Percentiles rank a stretch among this genome's conserved stretches.
phyloP scores from a whole-genome alignment of 2,113 vertebrate species.

The Eulacestoma nigropectus region DNA sequence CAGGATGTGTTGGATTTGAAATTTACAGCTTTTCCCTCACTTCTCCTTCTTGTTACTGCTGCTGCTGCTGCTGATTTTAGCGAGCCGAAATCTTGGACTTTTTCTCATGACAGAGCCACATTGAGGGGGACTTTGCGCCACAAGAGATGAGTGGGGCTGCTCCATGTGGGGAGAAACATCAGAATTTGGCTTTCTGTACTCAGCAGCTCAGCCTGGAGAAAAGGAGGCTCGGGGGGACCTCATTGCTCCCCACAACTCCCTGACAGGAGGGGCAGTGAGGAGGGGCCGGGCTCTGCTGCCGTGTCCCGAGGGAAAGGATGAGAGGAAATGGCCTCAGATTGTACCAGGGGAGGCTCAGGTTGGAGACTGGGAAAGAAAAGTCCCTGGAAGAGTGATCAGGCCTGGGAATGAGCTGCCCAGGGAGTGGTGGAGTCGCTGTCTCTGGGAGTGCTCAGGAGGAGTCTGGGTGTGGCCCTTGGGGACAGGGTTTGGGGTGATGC shows the following conservation, averaged over 20 bases:
- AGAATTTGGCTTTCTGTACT: neutral
- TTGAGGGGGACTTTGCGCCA: neutral
- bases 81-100: neutral
- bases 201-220: neutral
- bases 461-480: neutral
- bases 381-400: neutral
- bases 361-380: neutral
- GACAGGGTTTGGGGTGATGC: neutral
- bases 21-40: neutral
- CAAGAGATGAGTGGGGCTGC: neutral
- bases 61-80: neutral
- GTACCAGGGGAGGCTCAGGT: neutral
- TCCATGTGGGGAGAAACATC: neutral
- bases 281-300: neutral
- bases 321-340: neutral
- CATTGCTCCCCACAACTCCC: neutral
- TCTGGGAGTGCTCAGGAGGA: neutral
- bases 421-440: neutral
- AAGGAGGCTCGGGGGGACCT: neutral
- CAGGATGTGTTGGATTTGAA: neutral
- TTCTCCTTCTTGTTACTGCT: neutral
- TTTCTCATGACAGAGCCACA: neutral
- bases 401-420: neutral
- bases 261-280: neutral
- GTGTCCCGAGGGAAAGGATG: neutral